Base-by-base conservation (phyloP, 2,888 invertebrate genomes). In the Aethes cnicana region DNA sequence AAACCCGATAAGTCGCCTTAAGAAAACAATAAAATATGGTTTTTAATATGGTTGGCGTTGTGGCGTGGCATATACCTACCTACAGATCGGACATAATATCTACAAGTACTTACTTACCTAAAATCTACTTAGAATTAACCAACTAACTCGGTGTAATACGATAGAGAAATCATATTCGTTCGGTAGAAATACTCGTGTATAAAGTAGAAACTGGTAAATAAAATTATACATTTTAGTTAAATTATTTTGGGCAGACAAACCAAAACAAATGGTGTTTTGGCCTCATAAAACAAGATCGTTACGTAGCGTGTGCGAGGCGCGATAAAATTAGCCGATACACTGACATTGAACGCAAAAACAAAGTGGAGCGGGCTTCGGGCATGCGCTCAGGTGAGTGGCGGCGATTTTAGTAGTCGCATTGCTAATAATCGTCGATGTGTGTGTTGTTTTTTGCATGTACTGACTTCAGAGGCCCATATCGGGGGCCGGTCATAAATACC, bases 271-370 rank as follows among this genome's bases (percentile, higher is more conserved):
- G 73, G 75, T 75, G 71, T 75, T 78, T 81, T 84, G 80, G 81
- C 77, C 78, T 77, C 81, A 80, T 80, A 81, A 75, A 81, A 79
- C 76, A 76, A 77, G 74, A 82, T 81, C 75, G 81, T 82, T 82
- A 78, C 81, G 82, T 77, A 78, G 80, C 69, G 71, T 74, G 70
- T 74, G 77, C 78, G 82, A 77, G 74, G 71, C 78, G 81, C 69
- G 88, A 84, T 87, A 88, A 87, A 87, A 87, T 88, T 88, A 88
- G 87, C 82, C 77, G 81, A 84, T 86, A 86, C 82, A 80, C 84
- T 87, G 87, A 88, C 88, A 88, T 88, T 88, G 87, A 86, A 88
- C 86, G 86, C 81, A 83, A 86, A 84, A 86, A 84, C 85, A 85
- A 86, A 85, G 82, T 86, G 73, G 83, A 81, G 76, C 81, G 76